phyloP scores from a whole-genome alignment of 2,888 invertebrate genomes.

The Zhuqinia jingwanae region DNA sequence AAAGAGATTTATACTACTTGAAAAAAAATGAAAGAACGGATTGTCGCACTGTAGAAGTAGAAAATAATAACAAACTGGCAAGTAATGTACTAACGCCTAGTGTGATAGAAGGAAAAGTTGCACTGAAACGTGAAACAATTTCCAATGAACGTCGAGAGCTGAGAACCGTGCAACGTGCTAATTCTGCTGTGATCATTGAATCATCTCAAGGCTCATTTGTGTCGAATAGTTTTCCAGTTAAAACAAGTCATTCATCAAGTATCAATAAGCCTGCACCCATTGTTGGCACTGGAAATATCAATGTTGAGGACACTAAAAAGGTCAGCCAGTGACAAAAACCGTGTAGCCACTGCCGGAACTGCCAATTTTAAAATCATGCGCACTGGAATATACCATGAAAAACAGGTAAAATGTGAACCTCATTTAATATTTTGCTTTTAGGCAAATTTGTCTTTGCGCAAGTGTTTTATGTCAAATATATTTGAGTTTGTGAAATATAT shows the following conservation, averaged over 20 bases:
- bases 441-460: too few species aligned
- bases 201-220: background rate
- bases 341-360: slow-evolving; percentile 46
- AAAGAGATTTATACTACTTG: background rate
- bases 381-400: slow-evolving; percentile 82
- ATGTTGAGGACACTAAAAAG: slow-evolving; percentile 18
- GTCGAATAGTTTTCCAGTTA: background rate
- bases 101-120: background rate
- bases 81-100: too few species aligned
- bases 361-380: slow-evolving; percentile 66
- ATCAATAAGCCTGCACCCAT: background rate
- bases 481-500: background rate
- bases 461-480: too few species aligned
- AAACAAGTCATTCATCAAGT: too few species aligned
- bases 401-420: slow-evolving; percentile 81
- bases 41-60: background rate
- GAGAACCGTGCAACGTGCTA: background rate
- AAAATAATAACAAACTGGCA: background rate
- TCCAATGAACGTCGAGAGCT: background rate
- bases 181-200: slow-evolving; percentile 10
- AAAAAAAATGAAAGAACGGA: background rate
- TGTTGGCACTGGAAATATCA: background rate
- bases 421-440: too few species aligned
- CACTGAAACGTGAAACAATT: background rate
- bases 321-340: background rate